phyloP scores from a whole-genome alignment of 2,888 invertebrate species.

The Bugulina stolonifera region DNA sequence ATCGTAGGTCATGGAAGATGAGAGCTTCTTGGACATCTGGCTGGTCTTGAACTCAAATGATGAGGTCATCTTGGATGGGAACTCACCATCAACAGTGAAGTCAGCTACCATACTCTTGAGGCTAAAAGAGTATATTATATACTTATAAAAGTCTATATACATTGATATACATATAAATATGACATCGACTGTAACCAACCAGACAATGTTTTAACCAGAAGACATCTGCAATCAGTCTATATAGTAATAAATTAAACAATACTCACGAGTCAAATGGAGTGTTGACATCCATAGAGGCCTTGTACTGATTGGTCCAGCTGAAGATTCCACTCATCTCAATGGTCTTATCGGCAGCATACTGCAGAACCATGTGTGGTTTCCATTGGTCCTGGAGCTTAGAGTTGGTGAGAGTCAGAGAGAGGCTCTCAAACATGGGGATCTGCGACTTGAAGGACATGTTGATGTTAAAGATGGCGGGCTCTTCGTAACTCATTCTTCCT shows the following conservation, averaged over 20 bases:
- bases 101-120: neutral
- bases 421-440: neutral
- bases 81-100: neutral
- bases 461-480: neutral
- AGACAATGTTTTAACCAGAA: too few species aligned
- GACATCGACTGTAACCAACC: too few species aligned
- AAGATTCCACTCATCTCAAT: slow-evolving; percentile 27
- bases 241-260: neutral
- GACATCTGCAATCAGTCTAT: too few species aligned
- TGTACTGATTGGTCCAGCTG: neutral
- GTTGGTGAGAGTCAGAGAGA: neutral
- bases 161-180: too few species aligned
- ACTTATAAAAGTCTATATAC: too few species aligned
- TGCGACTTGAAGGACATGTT: neutral
- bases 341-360: slow-evolving; percentile 32
- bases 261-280: slow-evolving; percentile 24
- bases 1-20: neutral
- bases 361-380: slow-evolving; percentile 25
- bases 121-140: neutral
- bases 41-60: slow-evolving; percentile 16
- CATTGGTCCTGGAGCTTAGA: neutral
- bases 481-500: neutral
- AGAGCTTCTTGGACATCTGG: neutral
- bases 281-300: slow-evolving; percentile 14
- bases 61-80: slow-evolving; percentile 1